Percentiles rank a stretch among this genome's conserved stretches.
Evolutionary conservation across 2,113 vertebrate genomes (phyloP).

Genomic region (Embiotoca jacksoni): DNA sequence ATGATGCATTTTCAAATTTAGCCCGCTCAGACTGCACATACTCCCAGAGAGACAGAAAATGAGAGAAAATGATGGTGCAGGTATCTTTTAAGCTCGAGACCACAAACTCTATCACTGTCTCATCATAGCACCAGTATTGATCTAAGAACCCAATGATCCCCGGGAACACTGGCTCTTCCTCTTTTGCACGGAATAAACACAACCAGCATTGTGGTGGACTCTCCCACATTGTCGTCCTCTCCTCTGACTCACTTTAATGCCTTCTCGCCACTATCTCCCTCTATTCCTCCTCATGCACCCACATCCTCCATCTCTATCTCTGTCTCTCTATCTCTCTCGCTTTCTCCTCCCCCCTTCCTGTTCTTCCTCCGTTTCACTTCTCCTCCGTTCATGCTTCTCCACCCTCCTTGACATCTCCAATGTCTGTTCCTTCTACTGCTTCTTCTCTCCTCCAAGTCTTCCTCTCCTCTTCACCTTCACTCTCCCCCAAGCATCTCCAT

Average conservation of each 20-base stretch:
- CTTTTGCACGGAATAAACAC: conserved; percentile 55
- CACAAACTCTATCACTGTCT: conserved; percentile 78
- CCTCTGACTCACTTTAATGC: conserved; percentile 76
- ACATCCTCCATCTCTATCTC: conserved; percentile 39
- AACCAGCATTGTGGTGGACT: conserved; percentile 29
- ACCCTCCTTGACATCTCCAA: conserved; percentile 14
- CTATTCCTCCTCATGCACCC: conserved; percentile 54
- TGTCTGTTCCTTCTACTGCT: conserved; percentile 9
- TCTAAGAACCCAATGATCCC: conserved; percentile 68
- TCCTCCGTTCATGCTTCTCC: conserved; percentile 25
- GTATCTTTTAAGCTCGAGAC: conserved; percentile 69
- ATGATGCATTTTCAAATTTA: conserved; percentile 5
- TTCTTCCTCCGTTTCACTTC: conserved; percentile 21
- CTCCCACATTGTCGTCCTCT: conserved; percentile 49
- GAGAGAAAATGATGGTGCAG: conserved; percentile 51
- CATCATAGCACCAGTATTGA: conserved; percentile 76
- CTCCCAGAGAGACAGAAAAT: neutral
- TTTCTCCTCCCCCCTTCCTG: conserved; percentile 27
- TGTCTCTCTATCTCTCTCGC: conserved; percentile 23
- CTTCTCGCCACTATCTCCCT: conserved; percentile 61
- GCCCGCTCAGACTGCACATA: neutral
- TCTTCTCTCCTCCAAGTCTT: neutral
- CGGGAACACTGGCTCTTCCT: conserved; percentile 61
- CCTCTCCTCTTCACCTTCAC: conserved; percentile 23
- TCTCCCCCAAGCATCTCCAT: conserved; percentile 8